Conservation (phyloP, 2,113 vertebrate genomes). For the Polyodon spathula region DNA sequence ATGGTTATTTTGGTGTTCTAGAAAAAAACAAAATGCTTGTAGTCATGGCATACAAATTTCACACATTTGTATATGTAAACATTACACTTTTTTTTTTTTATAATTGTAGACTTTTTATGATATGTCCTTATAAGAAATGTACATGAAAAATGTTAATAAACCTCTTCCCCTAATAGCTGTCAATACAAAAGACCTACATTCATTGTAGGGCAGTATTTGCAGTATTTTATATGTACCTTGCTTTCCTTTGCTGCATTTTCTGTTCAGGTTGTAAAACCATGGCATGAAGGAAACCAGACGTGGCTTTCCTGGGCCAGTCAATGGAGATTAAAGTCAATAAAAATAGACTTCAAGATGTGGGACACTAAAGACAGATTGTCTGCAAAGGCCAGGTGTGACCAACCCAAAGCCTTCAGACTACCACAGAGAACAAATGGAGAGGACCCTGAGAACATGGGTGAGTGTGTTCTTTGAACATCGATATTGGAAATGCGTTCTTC, state of each 20-base stretch:
- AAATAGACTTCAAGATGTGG: slow-evolving; percentile 59
- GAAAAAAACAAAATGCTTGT: no score
- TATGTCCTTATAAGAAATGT: no score
- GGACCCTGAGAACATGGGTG: slow-evolving; percentile 31
- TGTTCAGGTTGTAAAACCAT: slow-evolving; percentile 52
- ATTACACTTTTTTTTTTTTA: no score
- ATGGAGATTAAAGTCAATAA: slow-evolving; percentile 52
- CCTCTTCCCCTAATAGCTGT: no score
- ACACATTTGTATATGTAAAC: no score
- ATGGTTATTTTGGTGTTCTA: no score
- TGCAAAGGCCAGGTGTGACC: slow-evolving; percentile 40
- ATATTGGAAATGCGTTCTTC: background rate
- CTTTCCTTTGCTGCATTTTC: slow-evolving; percentile 4
- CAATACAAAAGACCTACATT: no score
- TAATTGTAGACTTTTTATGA: no score
- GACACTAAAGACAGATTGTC: slow-evolving; percentile 54
- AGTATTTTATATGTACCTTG: no score
- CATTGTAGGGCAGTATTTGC: no score
- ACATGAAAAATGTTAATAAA: no score
- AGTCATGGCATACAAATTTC: no score
- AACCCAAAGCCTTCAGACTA: slow-evolving; percentile 33
- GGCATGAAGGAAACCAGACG: slow-evolving; percentile 55
- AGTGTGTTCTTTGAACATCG: slow-evolving; percentile 4
- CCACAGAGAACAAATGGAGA: slow-evolving; percentile 18
- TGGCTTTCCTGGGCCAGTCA: slow-evolving; percentile 67